A percentile compares a stretch with the other conserved stretches of the same genome.
phyloP scores from a whole-genome alignment of 1,140 invertebrate species.

The Venturia canescens region DNA sequence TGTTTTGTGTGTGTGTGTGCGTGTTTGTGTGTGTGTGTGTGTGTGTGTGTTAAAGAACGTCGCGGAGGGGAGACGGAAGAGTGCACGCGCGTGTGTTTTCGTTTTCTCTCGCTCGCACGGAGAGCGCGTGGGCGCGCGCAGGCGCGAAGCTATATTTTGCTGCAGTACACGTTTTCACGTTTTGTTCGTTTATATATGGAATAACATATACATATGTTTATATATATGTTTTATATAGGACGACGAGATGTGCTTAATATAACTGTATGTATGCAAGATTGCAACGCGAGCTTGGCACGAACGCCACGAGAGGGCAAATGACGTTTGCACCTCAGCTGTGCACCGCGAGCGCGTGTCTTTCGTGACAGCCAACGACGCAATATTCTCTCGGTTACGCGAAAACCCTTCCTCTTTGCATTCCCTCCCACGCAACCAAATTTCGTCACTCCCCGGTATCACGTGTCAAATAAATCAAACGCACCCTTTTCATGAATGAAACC shows the following conservation, averaged over 20 bases:
- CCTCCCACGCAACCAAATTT: not conserved
- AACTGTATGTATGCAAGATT: not conserved
- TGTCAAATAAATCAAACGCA: no score
- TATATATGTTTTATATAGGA: no score
- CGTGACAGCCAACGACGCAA: not conserved
- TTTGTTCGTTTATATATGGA: no score
- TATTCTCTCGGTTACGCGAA: not conserved
- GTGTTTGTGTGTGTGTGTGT: not conserved
- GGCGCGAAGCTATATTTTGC: constrained; percentile 34
- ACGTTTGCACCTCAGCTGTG: not conserved
- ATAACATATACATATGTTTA: not conserved
- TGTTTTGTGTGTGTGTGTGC: not conserved
- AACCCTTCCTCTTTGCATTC: not conserved
- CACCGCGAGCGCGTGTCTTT: not conserved
- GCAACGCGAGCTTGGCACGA: not conserved
- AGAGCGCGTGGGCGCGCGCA: constrained; percentile 62
- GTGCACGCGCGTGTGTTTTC: not conserved
- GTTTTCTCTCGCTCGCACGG: constrained; percentile 12
- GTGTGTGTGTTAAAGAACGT: not conserved
- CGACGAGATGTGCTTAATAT: not conserved
- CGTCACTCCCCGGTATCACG: not conserved
- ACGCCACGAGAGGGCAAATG: not conserved
- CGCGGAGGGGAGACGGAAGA: not conserved
- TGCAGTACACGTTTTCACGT: no score
- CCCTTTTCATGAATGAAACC: no score